Base-by-base conservation (phyloP, 2,113 vertebrate species). In the Lichenostomus cassidix region DNA sequence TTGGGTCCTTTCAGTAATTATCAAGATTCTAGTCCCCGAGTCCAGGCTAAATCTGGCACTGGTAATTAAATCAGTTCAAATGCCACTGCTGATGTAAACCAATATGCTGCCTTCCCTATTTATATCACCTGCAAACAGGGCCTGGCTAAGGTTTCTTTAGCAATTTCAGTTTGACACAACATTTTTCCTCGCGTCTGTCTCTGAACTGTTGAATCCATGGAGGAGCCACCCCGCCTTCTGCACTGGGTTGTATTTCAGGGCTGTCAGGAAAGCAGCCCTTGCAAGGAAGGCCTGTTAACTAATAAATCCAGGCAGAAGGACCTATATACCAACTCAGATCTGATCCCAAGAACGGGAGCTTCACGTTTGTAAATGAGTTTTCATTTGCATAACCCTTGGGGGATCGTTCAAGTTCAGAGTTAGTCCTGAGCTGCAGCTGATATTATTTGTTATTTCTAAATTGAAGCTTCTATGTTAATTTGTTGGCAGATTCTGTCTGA, bases 21-120 rank as follows among this genome's bases (percentile, higher is more conserved):
- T 96, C 93, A 96, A 93, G 93, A 95, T 96, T 95, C 94, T 96
- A 96, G 94, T 95, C 92, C 92, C 95, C 90, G 90, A 96, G 96
- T 96, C 93, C 95, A 92, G 94, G 95, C 94, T 97, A 96, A 97
- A 94, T 97, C 96, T 96, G 95, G 96, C 93, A 97, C 93, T 96
- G 94, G 94, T 96, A 96, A 97, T 97, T 96, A 96, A 96, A 96
- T 97, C 96, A 97, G 94, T 95, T 96, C 95, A 95, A 96, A 96
- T 96, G 94, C 93, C 95, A 96, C 94, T 94, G 95, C 93, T 97
- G 95, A 95, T 96, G 88, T 96, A 96, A 96, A 96, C 96, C 96
- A 96, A 96, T 96, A 97, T 97, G 94, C 94, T 97, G 94, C 93
- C 80, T 94, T 97, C 94, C 95, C 96, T 96, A 96, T 96, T 96